phyloP scores from a whole-genome alignment of 2,797 vertebrate species.

The Cottoperca gobio region DNA sequence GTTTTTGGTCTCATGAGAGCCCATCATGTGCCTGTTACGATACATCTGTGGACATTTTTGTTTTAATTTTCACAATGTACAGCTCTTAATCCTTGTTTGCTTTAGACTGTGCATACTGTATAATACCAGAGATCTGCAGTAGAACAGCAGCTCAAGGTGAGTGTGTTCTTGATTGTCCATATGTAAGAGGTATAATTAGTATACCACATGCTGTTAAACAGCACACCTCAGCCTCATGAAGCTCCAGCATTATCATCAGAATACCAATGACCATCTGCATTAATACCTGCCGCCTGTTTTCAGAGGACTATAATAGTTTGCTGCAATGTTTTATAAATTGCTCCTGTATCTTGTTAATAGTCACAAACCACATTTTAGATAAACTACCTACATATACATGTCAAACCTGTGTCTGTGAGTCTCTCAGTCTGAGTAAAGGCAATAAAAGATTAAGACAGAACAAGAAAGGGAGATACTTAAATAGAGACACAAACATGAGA shows the following conservation, averaged over 20 bases:
- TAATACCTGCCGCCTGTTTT: slow-evolving; percentile 40
- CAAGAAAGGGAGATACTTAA: slow-evolving; percentile 13
- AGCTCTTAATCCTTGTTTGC: not conserved
- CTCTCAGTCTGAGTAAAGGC: not conserved
- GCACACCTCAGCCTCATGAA: slow-evolving; percentile 62
- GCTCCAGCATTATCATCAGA: slow-evolving; percentile 42
- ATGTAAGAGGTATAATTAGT: slow-evolving; percentile 71
- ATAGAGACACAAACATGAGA: slow-evolving; percentile 32
- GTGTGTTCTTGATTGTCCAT: slow-evolving; percentile 69
- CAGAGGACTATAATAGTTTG: slow-evolving; percentile 16
- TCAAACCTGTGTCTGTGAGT: slow-evolving; percentile 20
- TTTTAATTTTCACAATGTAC: not conserved
- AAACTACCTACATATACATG: slow-evolving; percentile 1
- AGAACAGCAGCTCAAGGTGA: slow-evolving; percentile 74
- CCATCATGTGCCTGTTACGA: not conserved
- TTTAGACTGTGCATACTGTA: not conserved
- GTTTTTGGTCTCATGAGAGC: not conserved
- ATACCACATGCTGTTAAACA: slow-evolving; percentile 71
- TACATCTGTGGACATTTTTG: not conserved
- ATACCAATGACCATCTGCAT: slow-evolving; percentile 64
- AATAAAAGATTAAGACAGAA: slow-evolving; percentile 4
- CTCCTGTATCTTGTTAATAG: slow-evolving; percentile 30
- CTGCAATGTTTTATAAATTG: slow-evolving; percentile 31
- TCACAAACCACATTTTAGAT: slow-evolving; percentile 27
- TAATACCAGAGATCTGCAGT: slow-evolving; percentile 16